phyloP scores from a whole-genome alignment of 2,888 invertebrate genomes.

The Mythimna albipuncta region DNA sequence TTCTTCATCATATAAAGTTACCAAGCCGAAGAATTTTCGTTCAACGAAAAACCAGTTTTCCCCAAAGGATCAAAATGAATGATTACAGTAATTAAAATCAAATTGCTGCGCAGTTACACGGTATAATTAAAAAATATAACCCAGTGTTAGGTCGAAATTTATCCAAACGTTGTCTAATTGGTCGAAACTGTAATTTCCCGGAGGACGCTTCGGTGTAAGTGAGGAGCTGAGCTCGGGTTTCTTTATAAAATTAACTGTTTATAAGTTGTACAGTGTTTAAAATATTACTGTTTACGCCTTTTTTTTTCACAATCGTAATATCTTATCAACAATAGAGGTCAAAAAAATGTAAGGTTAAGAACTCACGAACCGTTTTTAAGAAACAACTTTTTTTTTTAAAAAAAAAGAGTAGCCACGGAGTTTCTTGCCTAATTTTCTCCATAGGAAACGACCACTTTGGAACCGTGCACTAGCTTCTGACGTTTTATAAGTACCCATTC shows the following conservation, averaged over 20 bases:
- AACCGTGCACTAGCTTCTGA: too few relatives aligned
- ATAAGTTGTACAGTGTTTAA: too few relatives aligned
- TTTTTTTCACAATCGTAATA: too few relatives aligned
- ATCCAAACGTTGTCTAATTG: constrained; percentile 84
- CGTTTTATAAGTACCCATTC: too few relatives aligned
- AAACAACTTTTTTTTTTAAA: too few relatives aligned
- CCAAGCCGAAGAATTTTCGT: constrained; percentile 14
- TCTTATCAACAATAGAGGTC: too few relatives aligned
- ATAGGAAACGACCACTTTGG: too few relatives aligned
- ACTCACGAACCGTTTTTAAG: too few relatives aligned
- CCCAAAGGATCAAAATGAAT: constrained; percentile 67
- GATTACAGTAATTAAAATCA: constrained; percentile 75
- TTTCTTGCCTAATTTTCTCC: too few relatives aligned
- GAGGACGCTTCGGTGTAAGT: constrained; percentile 72
- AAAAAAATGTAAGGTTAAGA: too few relatives aligned
- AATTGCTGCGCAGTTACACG: constrained; percentile 73
- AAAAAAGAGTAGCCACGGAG: too few relatives aligned
- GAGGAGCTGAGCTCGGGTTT: constrained; percentile 16
- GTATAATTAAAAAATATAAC: constrained; percentile 84
- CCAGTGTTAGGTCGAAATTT: constrained; percentile 81
- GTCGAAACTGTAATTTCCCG: constrained; percentile 88
- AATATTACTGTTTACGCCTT: too few relatives aligned
- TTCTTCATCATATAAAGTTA: neutral
- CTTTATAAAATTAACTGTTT: neutral
- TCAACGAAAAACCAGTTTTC: constrained; percentile 36